Evolutionary conservation across 2,797 vertebrate genomes (phyloP), one percentile per base, ranked within the genome.

Genomic region (Discoglossus pictus): DNA sequence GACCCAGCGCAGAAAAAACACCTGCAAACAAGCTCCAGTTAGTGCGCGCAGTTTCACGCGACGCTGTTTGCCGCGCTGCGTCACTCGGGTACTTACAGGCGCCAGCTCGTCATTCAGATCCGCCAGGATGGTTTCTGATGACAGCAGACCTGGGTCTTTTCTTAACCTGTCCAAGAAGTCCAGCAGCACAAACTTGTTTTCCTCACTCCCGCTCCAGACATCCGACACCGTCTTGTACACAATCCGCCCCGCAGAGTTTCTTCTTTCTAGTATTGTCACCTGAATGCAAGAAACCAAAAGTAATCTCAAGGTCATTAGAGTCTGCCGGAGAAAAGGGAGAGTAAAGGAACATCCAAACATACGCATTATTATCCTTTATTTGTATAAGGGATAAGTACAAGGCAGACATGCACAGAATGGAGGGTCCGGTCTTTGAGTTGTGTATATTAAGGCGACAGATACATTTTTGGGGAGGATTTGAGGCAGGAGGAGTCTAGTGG

Each of bases 101-200:
- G 96, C 96, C 1, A 98, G 94, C 77, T 98, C 97, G 0, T 98
- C 95, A 0, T 91, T 94, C 76, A 98, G 82, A 74, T 96, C 93
- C 0, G 89, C 87, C 72, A 99, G 86, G 50, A 91, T 76, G 0
- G 92, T 89, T 3, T 98, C 93, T 0, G 88, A 84, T 9, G 88
- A 86, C 23, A 98, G 93, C 25, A 98, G 82, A 15, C 91, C 84
- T 0, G 96, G 91, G 62, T 98, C 92, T 63, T 86, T 94, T 68
- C 93, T 91, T 38, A 99, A 86, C 15, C 89, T 88, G 68, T 93
- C 87, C 65, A 99, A 80, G 53, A 93, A 89, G 56, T 95, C 92
- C 82, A 91, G 51, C 0, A 99, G 93, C 51, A 74, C 68, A 76
- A 91, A 92, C 63, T 87, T 92, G 74, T 98, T 93, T 1, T 91